Conservation (phyloP, 2,797 vertebrate species). For the Lutjanus argentimaculatus region DNA sequence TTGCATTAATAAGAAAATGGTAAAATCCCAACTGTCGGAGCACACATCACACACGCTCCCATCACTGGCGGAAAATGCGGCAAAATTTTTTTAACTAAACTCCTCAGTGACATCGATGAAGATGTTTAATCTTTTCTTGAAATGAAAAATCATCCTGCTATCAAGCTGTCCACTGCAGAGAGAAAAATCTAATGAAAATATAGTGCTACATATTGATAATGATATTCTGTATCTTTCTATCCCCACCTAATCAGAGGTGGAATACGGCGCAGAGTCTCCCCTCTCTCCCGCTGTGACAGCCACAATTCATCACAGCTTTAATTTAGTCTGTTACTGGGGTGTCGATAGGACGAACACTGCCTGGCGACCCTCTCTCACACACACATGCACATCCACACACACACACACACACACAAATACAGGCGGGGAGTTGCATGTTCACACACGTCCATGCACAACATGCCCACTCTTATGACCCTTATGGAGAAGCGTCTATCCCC, state of each 20-base stretch:
- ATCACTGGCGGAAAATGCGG: conserved; percentile 18
- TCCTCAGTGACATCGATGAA: conserved; percentile 66
- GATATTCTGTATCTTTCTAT: conserved; percentile 84
- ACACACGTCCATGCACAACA: conserved; percentile 39
- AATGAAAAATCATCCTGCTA: conserved; percentile 81
- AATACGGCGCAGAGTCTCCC: conserved; percentile 75
- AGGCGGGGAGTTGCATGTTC: conserved; percentile 44
- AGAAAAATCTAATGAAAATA: conserved; percentile 84
- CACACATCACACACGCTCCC: conserved; percentile 26
- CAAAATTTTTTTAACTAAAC: conserved; percentile 49
- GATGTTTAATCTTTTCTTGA: conserved; percentile 78
- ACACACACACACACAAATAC: conserved; percentile 13
- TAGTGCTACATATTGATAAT: conserved; percentile 86
- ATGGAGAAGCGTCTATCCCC: conserved; percentile 43
- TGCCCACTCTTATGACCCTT: conserved; percentile 50
- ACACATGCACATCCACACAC: conserved; percentile 22
- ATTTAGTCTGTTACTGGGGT: conserved; percentile 88
- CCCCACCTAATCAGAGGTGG: conserved; percentile 81
- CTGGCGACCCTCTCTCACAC: conserved; percentile 75
- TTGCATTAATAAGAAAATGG: conserved; percentile 39
- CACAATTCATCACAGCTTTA: conserved; percentile 89
- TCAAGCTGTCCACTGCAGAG: conserved; percentile 76
- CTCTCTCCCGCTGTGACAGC: conserved; percentile 81
- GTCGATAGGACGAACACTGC: conserved; percentile 86
- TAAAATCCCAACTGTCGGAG: conserved; percentile 20